Base-by-base conservation (phyloP, 2,113 vertebrate species). In the Caretta caretta region DNA sequence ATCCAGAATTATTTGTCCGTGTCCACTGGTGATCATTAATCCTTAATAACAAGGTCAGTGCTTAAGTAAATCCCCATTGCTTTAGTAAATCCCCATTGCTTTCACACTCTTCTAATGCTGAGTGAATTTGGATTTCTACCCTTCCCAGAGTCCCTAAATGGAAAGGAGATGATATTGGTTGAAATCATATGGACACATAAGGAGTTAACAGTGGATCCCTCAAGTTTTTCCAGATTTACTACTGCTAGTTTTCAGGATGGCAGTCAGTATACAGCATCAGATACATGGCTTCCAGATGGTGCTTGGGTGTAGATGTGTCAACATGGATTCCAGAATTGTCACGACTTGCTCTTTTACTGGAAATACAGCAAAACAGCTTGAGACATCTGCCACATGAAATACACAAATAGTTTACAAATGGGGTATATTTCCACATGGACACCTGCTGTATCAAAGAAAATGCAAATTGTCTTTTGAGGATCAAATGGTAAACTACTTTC, bases 381-480 rank as follows among this genome's bases (percentile, higher is more conserved):
- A 93, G 86, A 90, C 80, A 95, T 87, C 80, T 96, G 42, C 38
- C 91, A 78, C 53, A 96, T 84, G 92, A 95, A 97, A 93, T 86
- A 93, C 51, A 92, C 57, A 94, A 90, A 86, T 82, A 84, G 92
- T 91, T 86, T 38, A 82, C 53, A 38, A 51, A 87, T 42, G 50
- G 7, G 92, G 80, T 83, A 27, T 54, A 85, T 92, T 79, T 95
- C 85, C 86, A 93, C 84, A 90, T 5, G 88, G 93, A 79, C 46
- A 95, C 10, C 57, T 85, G 81, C 57, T 84, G 82, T 81, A 93
- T n/a, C 90, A 65, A n/a, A 85, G 19, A 83, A 79, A 6, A 84
- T 0, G 0, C 50, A 89, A 57, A 76, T 29, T 27, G 8, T 84
- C 86, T 89, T 83, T 76, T 91, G 79, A 57, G 87, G 87, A 91